Conservation (phyloP, 2,797 vertebrate genomes). For the Bovichtus diacanthus region DNA sequence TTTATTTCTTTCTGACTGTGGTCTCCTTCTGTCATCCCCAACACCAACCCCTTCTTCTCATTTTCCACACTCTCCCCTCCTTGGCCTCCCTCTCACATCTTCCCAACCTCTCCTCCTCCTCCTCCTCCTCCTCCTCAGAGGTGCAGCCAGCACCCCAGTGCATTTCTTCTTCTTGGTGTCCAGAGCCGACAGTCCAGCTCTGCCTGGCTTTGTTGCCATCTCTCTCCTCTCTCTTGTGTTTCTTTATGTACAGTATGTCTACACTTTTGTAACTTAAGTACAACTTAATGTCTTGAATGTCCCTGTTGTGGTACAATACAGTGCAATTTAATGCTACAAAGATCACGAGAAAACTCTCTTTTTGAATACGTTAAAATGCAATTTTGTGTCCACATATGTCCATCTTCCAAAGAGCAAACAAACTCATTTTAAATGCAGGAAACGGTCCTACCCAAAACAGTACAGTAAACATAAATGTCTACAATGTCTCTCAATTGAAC, state of each 20-base stretch:
- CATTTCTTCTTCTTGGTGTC: slow-evolving; percentile 68
- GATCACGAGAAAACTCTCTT: too few species aligned
- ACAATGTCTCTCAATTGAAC: neutral
- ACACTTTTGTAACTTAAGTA: slow-evolving; percentile 30
- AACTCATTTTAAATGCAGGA: too few species aligned
- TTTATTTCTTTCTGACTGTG: slow-evolving; percentile 39
- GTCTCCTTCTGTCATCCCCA: slow-evolving; percentile 47
- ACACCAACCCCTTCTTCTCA: slow-evolving; percentile 20
- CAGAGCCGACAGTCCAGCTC: slow-evolving; percentile 68
- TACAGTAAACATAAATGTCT: too few species aligned
- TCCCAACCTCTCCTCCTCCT: slow-evolving; percentile 5
- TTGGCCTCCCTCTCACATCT: slow-evolving; percentile 53
- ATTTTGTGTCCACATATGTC: too few species aligned
- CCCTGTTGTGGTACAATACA: too few species aligned
- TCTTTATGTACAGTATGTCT: slow-evolving; percentile 11
- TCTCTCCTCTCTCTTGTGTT: slow-evolving; percentile 24
- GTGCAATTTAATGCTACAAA: too few species aligned
- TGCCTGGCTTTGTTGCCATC: slow-evolving; percentile 54
- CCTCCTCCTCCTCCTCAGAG: slow-evolving; percentile 60
- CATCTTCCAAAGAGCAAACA: too few species aligned
- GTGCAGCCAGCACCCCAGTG: slow-evolving; percentile 66
- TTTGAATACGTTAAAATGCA: too few species aligned
- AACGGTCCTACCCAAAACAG: too few species aligned
- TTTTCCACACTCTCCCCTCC: slow-evolving; percentile 47
- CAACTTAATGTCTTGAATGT: too few species aligned